Base-by-base conservation (phyloP, 1,140 invertebrate species). In the Camponotus floridanus region DNA sequence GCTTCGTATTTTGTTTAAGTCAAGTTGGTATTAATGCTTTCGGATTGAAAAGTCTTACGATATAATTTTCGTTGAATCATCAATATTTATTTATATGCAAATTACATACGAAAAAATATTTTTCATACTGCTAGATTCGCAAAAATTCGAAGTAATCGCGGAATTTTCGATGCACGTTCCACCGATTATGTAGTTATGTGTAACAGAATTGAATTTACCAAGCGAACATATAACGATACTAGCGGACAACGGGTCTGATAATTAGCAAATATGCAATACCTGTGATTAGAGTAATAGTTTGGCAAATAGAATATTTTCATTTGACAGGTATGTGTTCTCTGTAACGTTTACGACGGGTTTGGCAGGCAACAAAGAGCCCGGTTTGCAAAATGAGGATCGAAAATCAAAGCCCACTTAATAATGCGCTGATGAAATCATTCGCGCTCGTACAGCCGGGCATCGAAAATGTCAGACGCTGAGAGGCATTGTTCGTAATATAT, bases 361-460 rank as follows among this genome's bases (percentile, higher is more conserved):
- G 79, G 55, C 36, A 39, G 68, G 89, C 88, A 85, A 90, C 89
- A 90, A 90, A 90, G 89, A 90, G 90, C 76, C 64, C 78, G 88
- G 83, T 88, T 87, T 87, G 87, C 88, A 91, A 91, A 91, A 91
- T 90, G 88, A 87, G 86, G 85, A 90, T 90, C 79, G 90, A 92
- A 92, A 91, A 92, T 91, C 88, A 92, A 92, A 92, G 90, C 83
- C 87, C 88, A 91, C 90, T 92, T 92, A 90, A 92, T 92, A 90
- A 91, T 80, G 64, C 85, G 79, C 86, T 91, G 79, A 90, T 92
- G 91, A 91, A 90, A 91, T 90, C 88, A 91, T 91, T 91, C 89
- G 80, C 89, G 85, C 65, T 88, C 64, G 76, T 83, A 88, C 67
- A 64, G 70, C 55, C 67, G 73, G 86, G 89, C 86, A 90, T 90